phyloP scores from a whole-genome alignment of 2,888 invertebrate genomes.

The Volucella inanis region DNA sequence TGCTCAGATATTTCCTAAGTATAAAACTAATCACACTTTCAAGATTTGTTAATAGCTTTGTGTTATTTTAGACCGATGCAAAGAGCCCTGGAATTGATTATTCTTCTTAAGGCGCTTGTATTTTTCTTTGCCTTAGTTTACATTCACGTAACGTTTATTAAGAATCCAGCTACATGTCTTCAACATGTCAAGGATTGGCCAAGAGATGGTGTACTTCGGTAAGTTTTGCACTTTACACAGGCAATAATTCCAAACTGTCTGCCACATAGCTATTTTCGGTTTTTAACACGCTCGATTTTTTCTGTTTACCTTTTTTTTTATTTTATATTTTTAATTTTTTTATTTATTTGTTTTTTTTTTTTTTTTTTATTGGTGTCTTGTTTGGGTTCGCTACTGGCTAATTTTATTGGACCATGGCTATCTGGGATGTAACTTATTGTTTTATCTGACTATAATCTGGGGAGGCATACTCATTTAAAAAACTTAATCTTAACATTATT shows the following conservation, averaged over 20 bases:
- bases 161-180: slow-evolving; percentile 96
- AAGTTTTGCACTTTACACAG: slow-evolving; percentile 18
- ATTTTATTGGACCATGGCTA: too few relatives aligned
- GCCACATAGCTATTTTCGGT: background rate
- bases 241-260: too few relatives aligned
- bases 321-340: too few relatives aligned
- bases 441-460: too few relatives aligned
- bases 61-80: slow-evolving; percentile 78
- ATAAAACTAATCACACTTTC: slow-evolving; percentile 82
- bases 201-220: slow-evolving; percentile 92
- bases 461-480: too few relatives aligned
- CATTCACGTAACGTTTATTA: slow-evolving; percentile 96
- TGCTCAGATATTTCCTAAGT: slow-evolving; percentile 94
- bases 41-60: slow-evolving; percentile 1
- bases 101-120: slow-evolving; percentile 87
- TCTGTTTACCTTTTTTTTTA: background rate
- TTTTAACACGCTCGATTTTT: slow-evolving; percentile 1
- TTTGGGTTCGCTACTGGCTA: too few relatives aligned
- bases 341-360: too few relatives aligned
- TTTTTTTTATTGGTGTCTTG: too few relatives aligned
- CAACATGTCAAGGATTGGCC: slow-evolving; percentile 97
- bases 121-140: slow-evolving; percentile 96
- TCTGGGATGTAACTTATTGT: too few relatives aligned
- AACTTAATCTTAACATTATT: too few relatives aligned
- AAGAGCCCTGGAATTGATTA: slow-evolving; percentile 80